Evolutionary conservation across 2,888 invertebrate genomes (phyloP), one percentile per base, ranked within the genome.

Genomic region (Podotricha telesiphe): DNA sequence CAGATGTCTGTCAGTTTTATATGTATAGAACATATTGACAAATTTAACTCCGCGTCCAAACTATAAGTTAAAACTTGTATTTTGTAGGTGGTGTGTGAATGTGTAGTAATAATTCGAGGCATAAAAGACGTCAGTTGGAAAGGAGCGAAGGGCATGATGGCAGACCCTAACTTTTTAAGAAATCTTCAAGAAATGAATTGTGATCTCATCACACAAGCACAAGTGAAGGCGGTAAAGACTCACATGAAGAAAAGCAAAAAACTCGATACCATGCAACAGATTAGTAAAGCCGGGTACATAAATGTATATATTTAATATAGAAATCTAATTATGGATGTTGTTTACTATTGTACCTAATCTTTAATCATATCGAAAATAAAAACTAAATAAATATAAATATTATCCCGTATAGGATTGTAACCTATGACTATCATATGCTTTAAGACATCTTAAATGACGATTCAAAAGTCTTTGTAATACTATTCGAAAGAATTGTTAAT

Each of bases 61-160:
- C 15, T 19, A 42, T 50, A 15, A 19, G 15, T 62, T 15, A 5
- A 28, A 50, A 34, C n/a, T 55, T 0, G 40, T 59, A 15, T 51
- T 2, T 75, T 2, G 13, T 19, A 93, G 92, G 94, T 96, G 0
- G 96, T 98, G 0, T 97, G 97, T 82, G 98, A 98, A 84, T 98
- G 98, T 82, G 96, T 98, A 20, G 97, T 96, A 0, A 97, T 98
- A 64, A 94, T 98, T 68, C 94, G 96, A 73, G 97, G 97, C 1
- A 93, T 95, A 56, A 96, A 96, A 77, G 98, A 98, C 75, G 95
- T 98, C 3, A 96, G 95, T 53, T 98, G 98, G 98, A 98, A 98
- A 84, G 95, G 96, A 1, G 98, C 98, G 0, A 98, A 96, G 86
- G 97, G 94, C 1, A 97, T 98, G 96, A 98, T 98, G 98, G 95